A percentile compares a stretch with the other conserved stretches of the same genome.
Evolutionary conservation across 37 sponge, comb jelly and placozoan species (phyloP).

Genomic region (Oopsacas minuta): DNA sequence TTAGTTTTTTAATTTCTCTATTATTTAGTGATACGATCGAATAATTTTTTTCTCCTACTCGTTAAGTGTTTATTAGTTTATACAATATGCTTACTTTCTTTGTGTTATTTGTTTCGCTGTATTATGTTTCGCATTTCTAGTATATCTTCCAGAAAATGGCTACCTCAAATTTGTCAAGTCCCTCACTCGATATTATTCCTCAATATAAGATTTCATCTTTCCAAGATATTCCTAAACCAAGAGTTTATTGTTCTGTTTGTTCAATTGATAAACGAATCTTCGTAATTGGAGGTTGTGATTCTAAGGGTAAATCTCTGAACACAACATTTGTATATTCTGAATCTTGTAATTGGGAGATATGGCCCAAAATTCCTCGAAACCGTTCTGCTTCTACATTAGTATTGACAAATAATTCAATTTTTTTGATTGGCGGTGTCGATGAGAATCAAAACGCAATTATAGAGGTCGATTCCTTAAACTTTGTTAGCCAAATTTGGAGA

Average conservation of each 20-base stretch:
- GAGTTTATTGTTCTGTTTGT: background rate
- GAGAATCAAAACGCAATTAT: background rate
- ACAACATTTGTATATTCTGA: background rate
- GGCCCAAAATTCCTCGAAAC: background rate
- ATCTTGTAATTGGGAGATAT: background rate
- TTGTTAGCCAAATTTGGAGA: background rate
- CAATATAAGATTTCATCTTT: background rate
- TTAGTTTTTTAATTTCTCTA: too few relatives aligned
- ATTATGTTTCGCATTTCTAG: too few relatives aligned
- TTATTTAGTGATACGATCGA: too few relatives aligned
- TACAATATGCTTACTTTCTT: too few relatives aligned
- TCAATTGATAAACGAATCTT: background rate
- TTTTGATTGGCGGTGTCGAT: background rate
- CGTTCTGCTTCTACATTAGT: background rate
- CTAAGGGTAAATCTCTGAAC: background rate
- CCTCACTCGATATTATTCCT: background rate
- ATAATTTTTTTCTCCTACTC: too few relatives aligned
- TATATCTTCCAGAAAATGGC: too few relatives aligned
- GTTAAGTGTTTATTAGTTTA: too few relatives aligned
- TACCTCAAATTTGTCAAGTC: background rate
- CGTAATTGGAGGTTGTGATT: background rate
- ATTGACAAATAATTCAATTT: background rate
- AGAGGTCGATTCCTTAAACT: background rate
- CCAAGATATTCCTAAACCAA: background rate
- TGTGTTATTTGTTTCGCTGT: too few relatives aligned